A percentile compares a stretch with the other conserved stretches of the same genome.
These are phyloP conservation scores for Volucella inflata DNA, from an alignment of 2,888 invertebrate genomes.

Conservation along the genomic window DNA sequence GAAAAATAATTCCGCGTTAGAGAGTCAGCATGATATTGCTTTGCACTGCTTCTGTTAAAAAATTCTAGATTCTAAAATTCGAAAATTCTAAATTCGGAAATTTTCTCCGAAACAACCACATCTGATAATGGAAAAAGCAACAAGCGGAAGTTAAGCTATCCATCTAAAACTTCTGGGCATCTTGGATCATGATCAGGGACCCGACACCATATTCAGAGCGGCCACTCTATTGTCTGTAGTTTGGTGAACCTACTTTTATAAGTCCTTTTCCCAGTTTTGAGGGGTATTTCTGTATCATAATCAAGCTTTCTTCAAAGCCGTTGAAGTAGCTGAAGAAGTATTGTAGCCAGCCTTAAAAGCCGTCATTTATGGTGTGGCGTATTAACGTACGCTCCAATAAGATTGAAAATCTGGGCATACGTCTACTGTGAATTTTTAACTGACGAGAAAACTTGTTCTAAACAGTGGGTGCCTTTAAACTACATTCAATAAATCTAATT, in stretches of 20 bases:
- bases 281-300: slow-evolving; percentile 78
- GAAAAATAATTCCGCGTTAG: no score
- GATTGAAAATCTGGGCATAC: slow-evolving; percentile 82
- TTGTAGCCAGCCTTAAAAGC: slow-evolving; percentile 78
- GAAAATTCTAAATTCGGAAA: no score
- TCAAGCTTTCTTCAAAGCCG: slow-evolving; percentile 79
- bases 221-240: no score
- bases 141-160: no score
- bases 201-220: no score
- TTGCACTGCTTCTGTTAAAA: no score
- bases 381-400: slow-evolving; percentile 83
- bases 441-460: slow-evolving; percentile 73
- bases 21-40: no score
- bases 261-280: background rate
- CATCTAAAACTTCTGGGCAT: no score
- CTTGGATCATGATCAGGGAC: no score
- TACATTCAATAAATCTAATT: slow-evolving; percentile 77
- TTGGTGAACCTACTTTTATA: background rate
- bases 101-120: no score
- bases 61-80: no score
- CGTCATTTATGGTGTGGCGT: slow-evolving; percentile 82
- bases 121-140: no score
- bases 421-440: slow-evolving; percentile 77
- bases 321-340: slow-evolving; percentile 72
- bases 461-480: slow-evolving; percentile 56